Evolutionary conservation across 30 jellyfish, hydroid and myxozoan genomes (phyloP), one percentile per base, ranked within the genome.

Genomic region (Aurelia coerulea): DNA sequence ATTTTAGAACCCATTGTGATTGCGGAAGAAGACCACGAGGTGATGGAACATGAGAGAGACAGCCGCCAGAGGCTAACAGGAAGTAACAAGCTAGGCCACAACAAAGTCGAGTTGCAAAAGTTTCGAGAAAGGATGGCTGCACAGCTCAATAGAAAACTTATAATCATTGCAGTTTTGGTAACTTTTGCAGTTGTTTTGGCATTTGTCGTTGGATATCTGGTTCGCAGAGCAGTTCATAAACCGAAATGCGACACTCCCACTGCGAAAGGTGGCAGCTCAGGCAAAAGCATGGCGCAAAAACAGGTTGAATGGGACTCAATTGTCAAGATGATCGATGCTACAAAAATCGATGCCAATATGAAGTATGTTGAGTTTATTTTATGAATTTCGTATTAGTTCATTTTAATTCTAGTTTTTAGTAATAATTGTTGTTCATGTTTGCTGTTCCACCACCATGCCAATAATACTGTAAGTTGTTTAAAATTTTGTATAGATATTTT

Each of bases 131-230:
- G 35, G 35, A 60, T 60, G 70, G 70, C 35, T 4, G 70, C 70
- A 1, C 70, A 23, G 80, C 91, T 59, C 37, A 75, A 19, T 19
- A 81, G 65, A 73, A 78, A 54, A 67, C 41, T 54, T 18, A 41
- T 81, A 17, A 42, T 74, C 16, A 14, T 76, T 5, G 69, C 83
- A 16, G 75, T 60, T 16, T 29, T 82, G 2, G 78, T 74, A 10
- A 76, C 78, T 9, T 39, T 90, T 2, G 84, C 85, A 1, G 78
- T 92, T n/a, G 74, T 63, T 2, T 15, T 86, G 51, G 81, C 95
- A 18, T 86, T 92, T 81, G 85, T 86, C 17, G 90, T 86, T 37
- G 98, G 98, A 9, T 92, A 92, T 73, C 42, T 85, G 18, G 91
- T 80, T 2, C 85, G 98, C 19, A 23, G 91, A 46, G 89, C 96